Base-by-base conservation (phyloP, 2,888 invertebrate species). In the Spilarctia lutea region DNA sequence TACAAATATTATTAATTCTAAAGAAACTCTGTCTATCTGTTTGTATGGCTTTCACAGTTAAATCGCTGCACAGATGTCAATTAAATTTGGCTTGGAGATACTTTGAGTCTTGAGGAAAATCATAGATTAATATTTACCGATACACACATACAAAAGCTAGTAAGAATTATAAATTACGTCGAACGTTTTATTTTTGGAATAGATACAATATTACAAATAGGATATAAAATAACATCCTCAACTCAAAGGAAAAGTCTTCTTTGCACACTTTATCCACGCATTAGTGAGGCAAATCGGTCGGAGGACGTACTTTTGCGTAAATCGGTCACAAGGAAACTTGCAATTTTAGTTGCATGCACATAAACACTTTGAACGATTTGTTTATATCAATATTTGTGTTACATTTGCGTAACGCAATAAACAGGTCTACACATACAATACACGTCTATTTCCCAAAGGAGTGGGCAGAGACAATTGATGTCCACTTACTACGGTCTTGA, bases 281-380 rank as follows among this genome's bases (percentile, higher is more conserved):
- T 83, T 72, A 66, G 76, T 87, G 88, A 80, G 73, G 85, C 79
- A 89, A 87, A 75, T 79, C 67, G 75, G 45, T 79, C 78, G 88
- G 89, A 90, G 91, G 91, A 90, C 87, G 80, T 82, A 68, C 75
- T 80, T 87, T 89, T 90, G 85, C 90, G 90, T 79, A 91, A 92
- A 90, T 85, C 85, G 84, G 82, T 85, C 77, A 83, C 83, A 77
- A 85, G 88, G 89, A 90, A 88, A 88, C 78, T 68, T 20, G 84
- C 76, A 86, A 87, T 90, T 91, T 88, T 83, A 80, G 83, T 88
- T 82, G 89, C 90, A 86, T 91, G 89, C 81, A 70, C 75, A 68
- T 78, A 83, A 85, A 82, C 75, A 76, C 76, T 75, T 77, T 72
- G 73, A 82, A 78, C 72, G 65, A 77, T 79, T 76, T 72, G 71